Base-by-base conservation (phyloP, 2,113 vertebrate genomes). In the Bubo blakistoni region DNA sequence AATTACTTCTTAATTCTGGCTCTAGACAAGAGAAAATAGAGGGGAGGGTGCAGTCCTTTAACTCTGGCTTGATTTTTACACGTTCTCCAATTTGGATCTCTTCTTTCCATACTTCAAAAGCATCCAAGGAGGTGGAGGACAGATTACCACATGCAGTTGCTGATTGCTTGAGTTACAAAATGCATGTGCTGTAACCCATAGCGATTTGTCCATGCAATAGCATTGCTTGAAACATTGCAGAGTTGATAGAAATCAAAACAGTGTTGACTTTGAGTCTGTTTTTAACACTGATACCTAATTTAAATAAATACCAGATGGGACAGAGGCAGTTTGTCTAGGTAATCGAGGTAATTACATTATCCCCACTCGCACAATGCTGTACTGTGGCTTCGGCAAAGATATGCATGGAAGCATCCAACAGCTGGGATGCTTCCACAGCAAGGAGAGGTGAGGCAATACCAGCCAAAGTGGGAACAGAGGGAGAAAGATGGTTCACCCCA, bases 211-310 rank as follows among this genome's bases (percentile, higher is more conserved):
- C 38, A 0, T 9, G 65, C 47, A 30, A 0, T 63, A 21, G 34
- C 36, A 29, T 40, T 2, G 0, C 29, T 65, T 54, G 51, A 34
- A 63, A 34, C 0, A 0, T 30, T 15, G 55, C 26, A 26, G 36
- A 72, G 54, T 34, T 22, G 17, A 54, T 73, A 38, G 71, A 73
- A 92, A 77, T 58, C 55, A 40, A 57, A 58, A 44, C 54, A 27
- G 19, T 30, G 42, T 57, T 93, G 88, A 40, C 52, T 92, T 59
- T 13, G 26, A 85, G 34, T 49, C 74, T 66, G 49, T 4, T 82
- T 85, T 65, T 52, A 88, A 46, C 25, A 24, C 21, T 17, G 47
- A 44, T 58, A 27, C 11, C 40, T 70, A 24, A 58, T 93, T 84
- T 74, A 67, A 88, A 71, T 73, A 73, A 80, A 70, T 26, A 38